These are phyloP conservation scores for Andrena camellia DNA, from an alignment of 2,888 invertebrate species.

Conservation along the genomic window DNA sequence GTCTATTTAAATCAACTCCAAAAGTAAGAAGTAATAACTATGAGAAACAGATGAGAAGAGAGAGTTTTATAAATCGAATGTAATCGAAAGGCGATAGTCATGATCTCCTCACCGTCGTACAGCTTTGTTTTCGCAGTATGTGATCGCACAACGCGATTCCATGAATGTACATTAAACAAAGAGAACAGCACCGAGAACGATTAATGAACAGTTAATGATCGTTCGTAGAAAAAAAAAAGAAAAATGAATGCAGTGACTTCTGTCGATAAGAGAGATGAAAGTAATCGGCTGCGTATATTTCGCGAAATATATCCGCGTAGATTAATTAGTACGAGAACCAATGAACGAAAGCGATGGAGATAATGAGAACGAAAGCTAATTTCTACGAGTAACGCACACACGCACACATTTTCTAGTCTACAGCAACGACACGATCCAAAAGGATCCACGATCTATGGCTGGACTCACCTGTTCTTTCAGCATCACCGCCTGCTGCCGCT, in stretches of 20 bases:
- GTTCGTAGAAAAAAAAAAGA: not conserved
- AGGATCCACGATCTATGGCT: constrained; percentile 44
- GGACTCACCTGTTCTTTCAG: constrained; percentile 95
- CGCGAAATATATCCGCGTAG: constrained; percentile 12
- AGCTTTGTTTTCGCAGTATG: constrained; percentile 10
- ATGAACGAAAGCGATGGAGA: constrained; percentile 47
- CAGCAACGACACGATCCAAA: constrained; percentile 57
- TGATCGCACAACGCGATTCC: not conserved
- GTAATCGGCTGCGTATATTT: constrained; percentile 10
- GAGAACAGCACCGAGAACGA: not conserved
- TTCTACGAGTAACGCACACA: constrained; percentile 65
- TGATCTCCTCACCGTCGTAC: constrained; percentile 54
- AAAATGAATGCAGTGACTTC: not conserved
- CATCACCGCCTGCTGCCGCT: constrained; percentile 94
- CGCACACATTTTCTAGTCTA: constrained; percentile 63
- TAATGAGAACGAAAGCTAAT: constrained; percentile 59
- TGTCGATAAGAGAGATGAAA: not conserved
- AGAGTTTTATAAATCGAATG: constrained; percentile 8
- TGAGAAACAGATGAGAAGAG: not conserved
- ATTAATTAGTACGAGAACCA: constrained; percentile 49
- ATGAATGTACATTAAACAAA: not conserved
- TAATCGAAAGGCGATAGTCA: constrained; percentile 1
- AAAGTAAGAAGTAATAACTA: not conserved
- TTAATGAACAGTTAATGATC: constrained; percentile 4
- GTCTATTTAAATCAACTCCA: constrained; percentile 9